These are phyloP conservation scores for Rousettus madagascariensis DNA, from an alignment of 2,797 vertebrate species.

Conservation along the genomic window DNA sequence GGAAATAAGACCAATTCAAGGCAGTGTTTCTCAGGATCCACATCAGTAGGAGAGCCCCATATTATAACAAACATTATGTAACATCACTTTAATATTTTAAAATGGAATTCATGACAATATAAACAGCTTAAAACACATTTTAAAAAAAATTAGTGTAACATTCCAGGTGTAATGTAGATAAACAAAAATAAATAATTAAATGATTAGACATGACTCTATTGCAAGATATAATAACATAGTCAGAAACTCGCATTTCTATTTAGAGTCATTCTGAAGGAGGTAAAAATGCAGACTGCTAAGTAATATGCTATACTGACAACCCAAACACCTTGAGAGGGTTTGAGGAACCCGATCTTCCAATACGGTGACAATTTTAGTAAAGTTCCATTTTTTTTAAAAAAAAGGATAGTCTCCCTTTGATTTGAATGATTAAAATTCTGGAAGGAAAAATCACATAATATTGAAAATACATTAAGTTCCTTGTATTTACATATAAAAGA, in stretches of 20 bases:
- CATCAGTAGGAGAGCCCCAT: background rate
- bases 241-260: background rate
- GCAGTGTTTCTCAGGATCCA: background rate
- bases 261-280: background rate
- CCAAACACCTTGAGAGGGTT: background rate
- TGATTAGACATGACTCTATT: background rate
- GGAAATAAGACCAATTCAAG: background rate
- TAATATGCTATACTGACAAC: background rate
- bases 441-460: background rate
- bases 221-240: background rate
- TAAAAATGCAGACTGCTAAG: background rate
- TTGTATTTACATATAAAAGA: background rate
- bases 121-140: background rate
- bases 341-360: background rate
- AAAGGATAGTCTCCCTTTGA: background rate
- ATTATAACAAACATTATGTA: background rate
- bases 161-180: background rate
- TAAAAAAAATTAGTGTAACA: background rate
- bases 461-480: background rate
- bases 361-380: background rate
- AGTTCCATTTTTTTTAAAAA: background rate
- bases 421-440: background rate
- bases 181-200: background rate
- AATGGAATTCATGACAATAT: background rate
- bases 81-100: background rate